A percentile compares a stretch with the other conserved stretches of the same genome.
Conservation (phyloP, 2,888 invertebrate species). For the Lucinisca nassula region DNA sequence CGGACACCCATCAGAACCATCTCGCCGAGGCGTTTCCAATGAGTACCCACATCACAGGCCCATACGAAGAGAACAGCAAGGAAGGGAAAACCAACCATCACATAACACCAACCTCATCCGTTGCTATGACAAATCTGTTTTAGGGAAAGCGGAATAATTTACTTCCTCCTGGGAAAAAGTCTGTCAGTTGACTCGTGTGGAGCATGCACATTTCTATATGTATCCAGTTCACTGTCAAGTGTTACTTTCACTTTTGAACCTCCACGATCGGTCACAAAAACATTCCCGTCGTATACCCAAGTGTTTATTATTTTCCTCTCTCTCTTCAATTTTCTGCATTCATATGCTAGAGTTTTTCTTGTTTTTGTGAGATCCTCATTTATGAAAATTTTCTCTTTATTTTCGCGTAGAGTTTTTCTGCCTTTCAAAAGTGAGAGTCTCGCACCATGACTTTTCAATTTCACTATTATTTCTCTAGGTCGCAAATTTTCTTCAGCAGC, state of each 20-base stretch:
- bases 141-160: neutral
- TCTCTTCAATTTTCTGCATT: no score
- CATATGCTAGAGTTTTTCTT: no score
- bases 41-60: no score
- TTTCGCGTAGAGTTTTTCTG: neutral
- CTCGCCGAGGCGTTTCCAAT: no score
- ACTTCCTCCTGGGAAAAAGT: neutral
- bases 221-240: neutral
- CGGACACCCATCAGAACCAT: no score
- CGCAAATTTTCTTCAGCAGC: neutral
- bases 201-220: neutral
- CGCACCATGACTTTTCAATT: neutral
- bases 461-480: neutral
- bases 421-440: neutral
- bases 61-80: no score
- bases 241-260: neutral
- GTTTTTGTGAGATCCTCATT: neutral
- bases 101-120: no score
- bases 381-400: neutral
- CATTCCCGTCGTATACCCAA: neutral
- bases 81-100: no score
- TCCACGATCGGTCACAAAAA: no score
- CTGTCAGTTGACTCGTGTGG: neutral
- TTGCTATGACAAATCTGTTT: no score
- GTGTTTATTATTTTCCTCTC: neutral